Evolutionary conservation across 2,113 vertebrate genomes (phyloP).

Genomic region (Procavia capensis): DNA sequence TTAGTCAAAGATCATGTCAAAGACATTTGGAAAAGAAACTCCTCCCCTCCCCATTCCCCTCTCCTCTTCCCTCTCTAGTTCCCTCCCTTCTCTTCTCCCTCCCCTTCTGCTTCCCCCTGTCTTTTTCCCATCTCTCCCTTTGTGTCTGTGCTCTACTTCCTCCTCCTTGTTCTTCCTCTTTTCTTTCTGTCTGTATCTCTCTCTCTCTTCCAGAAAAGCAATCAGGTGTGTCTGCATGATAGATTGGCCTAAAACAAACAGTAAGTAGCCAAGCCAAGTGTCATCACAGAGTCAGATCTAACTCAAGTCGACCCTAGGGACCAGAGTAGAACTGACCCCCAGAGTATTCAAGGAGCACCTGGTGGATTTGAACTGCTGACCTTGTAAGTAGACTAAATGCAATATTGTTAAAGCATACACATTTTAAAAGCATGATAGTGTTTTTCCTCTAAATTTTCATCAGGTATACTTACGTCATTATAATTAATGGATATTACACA

Average conservation of each 20-base stretch:
- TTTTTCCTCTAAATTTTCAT: neutral
- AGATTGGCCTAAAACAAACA: neutral
- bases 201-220: neutral
- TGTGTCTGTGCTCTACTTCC: too few species aligned
- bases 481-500: neutral
- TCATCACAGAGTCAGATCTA: too few species aligned
- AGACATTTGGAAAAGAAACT: neutral
- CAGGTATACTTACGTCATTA: neutral
- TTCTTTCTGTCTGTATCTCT: too few species aligned
- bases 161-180: too few species aligned
- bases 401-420: neutral
- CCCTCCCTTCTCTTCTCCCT: too few species aligned
- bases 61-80: too few species aligned
- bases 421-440: neutral
- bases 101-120: neutral
- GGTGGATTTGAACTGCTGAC: too few species aligned
- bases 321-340: too few species aligned
- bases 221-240: neutral
- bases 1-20: neutral
- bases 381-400: neutral
- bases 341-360: too few species aligned
- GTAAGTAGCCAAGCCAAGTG: too few species aligned
- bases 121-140: neutral
- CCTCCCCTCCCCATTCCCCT: neutral
- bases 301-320: too few species aligned